These are phyloP conservation scores for Aelia acuminata DNA, from an alignment of 2,888 invertebrate genomes.

Conservation along the genomic window DNA sequence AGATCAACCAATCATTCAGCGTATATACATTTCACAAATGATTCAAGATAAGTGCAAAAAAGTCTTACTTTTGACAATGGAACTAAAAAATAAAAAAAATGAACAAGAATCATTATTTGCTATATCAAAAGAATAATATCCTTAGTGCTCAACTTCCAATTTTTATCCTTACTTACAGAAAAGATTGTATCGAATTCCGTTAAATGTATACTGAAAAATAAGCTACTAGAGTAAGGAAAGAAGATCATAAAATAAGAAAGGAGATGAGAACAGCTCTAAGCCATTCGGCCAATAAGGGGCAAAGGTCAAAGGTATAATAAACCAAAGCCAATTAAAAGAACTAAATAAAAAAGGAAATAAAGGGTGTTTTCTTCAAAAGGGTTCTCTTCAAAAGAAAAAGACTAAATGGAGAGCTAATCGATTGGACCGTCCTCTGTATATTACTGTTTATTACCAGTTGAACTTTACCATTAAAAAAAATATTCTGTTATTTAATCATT, in stretches of 20 bases:
- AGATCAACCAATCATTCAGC: no score
- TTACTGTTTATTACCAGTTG: background rate
- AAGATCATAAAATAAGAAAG: background rate
- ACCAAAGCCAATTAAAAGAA: conserved; percentile 6
- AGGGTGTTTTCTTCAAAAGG: background rate
- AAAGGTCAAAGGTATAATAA: conserved; percentile 16
- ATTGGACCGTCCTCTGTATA: background rate
- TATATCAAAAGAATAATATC: no score
- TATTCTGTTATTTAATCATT: no score
- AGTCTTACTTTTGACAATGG: no score
- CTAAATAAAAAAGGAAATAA: background rate
- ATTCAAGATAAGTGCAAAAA: no score
- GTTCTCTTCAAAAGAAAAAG: background rate
- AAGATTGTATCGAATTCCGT: background rate
- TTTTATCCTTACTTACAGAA: no score
- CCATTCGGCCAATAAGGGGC: background rate
- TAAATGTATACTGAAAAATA: background rate
- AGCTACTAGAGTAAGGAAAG: background rate
- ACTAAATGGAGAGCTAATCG: background rate
- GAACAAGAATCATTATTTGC: no score
- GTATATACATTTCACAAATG: no score
- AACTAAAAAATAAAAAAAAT: no score
- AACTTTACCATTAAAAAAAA: background rate
- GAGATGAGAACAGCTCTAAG: background rate
- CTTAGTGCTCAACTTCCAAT: no score